Conservation (phyloP, 2,113 vertebrate species). For the Stegastes partitus region DNA sequence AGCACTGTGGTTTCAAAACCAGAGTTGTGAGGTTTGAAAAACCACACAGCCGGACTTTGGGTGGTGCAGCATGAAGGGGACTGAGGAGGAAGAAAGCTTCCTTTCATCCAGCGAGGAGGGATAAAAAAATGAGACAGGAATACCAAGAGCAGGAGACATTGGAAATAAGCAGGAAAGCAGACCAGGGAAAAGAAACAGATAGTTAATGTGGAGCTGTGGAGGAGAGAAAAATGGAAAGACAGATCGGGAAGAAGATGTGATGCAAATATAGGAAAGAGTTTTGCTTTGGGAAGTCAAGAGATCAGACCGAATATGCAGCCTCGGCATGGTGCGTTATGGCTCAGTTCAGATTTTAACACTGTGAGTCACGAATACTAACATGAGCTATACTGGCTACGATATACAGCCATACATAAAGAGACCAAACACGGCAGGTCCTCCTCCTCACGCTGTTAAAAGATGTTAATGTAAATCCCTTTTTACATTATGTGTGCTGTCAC, state of each 20-base stretch:
- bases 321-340: background rate
- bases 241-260: background rate
- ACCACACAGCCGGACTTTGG: background rate
- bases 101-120: slow-evolving; percentile 37
- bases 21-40: slow-evolving; percentile 21
- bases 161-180: background rate
- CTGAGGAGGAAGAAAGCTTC: slow-evolving; percentile 38
- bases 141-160: slow-evolving; percentile 32
- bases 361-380: background rate
- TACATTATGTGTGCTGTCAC: slow-evolving; percentile 14
- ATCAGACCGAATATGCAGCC: slow-evolving; percentile 20
- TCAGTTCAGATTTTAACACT: slow-evolving; percentile 9
- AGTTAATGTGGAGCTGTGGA: slow-evolving; percentile 6
- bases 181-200: background rate
- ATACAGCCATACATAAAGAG: background rate
- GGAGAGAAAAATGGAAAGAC: background rate
- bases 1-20: background rate
- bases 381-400: background rate
- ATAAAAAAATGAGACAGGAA: slow-evolving; percentile 34
- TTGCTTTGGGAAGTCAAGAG: slow-evolving; percentile 8
- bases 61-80: slow-evolving; percentile 9
- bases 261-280: slow-evolving; percentile 7
- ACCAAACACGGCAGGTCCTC: background rate
- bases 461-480: slow-evolving; percentile 25
- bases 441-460: slow-evolving; percentile 4